Evolutionary conservation across 2,113 vertebrate species (phyloP).

Genomic region (Ploceus nigricollis): DNA sequence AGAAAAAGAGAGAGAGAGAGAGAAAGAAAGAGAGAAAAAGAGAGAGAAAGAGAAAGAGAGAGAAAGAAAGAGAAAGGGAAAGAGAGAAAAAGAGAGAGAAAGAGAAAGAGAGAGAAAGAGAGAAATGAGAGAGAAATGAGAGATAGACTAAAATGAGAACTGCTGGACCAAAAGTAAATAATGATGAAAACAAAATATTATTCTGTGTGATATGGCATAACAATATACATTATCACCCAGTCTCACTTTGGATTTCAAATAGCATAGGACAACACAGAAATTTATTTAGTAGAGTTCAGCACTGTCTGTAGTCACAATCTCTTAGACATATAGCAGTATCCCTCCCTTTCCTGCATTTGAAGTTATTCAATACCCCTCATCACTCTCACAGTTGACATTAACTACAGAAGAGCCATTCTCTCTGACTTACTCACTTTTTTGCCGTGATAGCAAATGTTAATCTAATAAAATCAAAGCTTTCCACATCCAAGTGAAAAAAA

Average conservation of each 20-base stretch:
- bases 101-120: no score
- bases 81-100: rapidly evolving
- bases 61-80: background rate
- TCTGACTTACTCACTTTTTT: background rate
- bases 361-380: background rate
- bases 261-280: background rate
- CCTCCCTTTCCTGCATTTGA: background rate
- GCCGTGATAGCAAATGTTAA: background rate
- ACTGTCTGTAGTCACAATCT: background rate
- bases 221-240: background rate
- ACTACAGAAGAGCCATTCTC: background rate
- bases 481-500: background rate
- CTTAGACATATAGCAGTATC: background rate
- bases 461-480: background rate
- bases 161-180: background rate
- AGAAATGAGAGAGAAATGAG: no score
- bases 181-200: background rate
- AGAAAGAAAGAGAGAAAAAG: background rate
- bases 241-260: background rate
- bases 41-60: no score
- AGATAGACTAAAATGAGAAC: background rate
- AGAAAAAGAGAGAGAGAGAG: background rate
- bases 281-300: background rate
- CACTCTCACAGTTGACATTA: background rate
- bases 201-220: background rate